phyloP scores from a whole-genome alignment of 1,140 invertebrate species.

The Tetragnatha versicolor region DNA sequence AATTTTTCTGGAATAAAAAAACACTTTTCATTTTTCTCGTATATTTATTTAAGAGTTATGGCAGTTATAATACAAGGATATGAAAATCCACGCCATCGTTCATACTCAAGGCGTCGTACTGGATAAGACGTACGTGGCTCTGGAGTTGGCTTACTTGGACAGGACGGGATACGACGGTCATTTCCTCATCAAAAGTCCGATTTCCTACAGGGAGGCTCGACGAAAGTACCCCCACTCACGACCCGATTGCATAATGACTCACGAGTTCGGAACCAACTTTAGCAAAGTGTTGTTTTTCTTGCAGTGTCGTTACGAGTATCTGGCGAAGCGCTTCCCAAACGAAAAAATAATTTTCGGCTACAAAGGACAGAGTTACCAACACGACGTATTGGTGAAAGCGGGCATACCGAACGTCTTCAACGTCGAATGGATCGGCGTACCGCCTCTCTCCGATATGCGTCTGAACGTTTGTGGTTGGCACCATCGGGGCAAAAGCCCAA shows the following conservation, averaged over 20 bases:
- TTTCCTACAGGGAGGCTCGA: not conserved
- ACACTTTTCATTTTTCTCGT: no score
- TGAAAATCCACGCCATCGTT: not conserved
- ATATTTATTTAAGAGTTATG: no score
- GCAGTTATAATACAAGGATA: no score
- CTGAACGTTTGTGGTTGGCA: not conserved
- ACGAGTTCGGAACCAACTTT: not conserved
- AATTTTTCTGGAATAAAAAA: no score
- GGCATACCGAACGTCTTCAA: not conserved
- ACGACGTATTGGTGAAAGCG: not conserved
- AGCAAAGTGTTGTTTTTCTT: no score
- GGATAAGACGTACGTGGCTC: not conserved
- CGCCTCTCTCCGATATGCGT: not conserved
- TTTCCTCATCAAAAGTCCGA: not conserved
- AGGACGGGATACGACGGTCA: not conserved
- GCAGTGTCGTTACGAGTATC: not conserved
- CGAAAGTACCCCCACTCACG: not conserved
- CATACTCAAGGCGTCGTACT: not conserved
- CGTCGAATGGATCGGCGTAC: not conserved
- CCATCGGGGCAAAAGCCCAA: not conserved
- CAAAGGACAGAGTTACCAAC: conserved; percentile 1
- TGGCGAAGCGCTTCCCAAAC: not conserved
- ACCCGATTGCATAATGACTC: not conserved
- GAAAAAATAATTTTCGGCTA: not conserved
- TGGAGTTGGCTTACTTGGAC: not conserved